These are phyloP conservation scores for Nemapogon koenigi DNA, from an alignment of 2,888 invertebrate genomes.

Conservation along the genomic window DNA sequence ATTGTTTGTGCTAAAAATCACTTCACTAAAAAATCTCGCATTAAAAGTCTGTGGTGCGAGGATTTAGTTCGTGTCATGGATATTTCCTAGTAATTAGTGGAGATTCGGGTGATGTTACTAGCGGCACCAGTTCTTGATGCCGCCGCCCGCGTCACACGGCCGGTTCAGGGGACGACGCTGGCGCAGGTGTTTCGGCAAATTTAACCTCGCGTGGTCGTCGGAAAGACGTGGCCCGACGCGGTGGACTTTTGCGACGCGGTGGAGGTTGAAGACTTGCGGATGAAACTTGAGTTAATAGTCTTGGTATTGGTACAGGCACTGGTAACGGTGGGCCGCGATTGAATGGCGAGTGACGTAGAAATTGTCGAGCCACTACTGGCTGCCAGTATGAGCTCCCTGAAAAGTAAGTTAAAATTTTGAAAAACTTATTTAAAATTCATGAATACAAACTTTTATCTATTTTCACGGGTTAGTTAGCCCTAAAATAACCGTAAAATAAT, in stretches of 20 bases:
- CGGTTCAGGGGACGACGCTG: conserved; percentile 29
- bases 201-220: conserved; percentile 59
- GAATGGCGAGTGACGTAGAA: conserved; percentile 74
- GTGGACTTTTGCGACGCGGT: conserved; percentile 35
- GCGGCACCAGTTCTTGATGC: conserved; percentile 63
- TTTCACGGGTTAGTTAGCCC: background rate
- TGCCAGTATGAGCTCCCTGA: conserved; percentile 67
- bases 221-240: conserved; percentile 50
- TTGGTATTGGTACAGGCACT: conserved; percentile 22
- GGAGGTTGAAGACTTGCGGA: conserved; percentile 55
- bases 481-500: too few species aligned
- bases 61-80: conserved; percentile 45
- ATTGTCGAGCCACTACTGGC: conserved; percentile 75
- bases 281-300: conserved; percentile 44
- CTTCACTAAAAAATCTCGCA: too few species aligned
- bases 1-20: too few species aligned
- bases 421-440: background rate
- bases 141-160: conserved; percentile 60
- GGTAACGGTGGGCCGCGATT: conserved; percentile 33
- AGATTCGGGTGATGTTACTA: conserved; percentile 32
- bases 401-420: conserved; percentile 8
- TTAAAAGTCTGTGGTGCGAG: conserved; percentile 49
- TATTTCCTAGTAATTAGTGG: conserved; percentile 19
- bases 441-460: background rate
- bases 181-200: conserved; percentile 39